Conservation (phyloP, 2,797 vertebrate genomes). For the Erethizon dorsatum region DNA sequence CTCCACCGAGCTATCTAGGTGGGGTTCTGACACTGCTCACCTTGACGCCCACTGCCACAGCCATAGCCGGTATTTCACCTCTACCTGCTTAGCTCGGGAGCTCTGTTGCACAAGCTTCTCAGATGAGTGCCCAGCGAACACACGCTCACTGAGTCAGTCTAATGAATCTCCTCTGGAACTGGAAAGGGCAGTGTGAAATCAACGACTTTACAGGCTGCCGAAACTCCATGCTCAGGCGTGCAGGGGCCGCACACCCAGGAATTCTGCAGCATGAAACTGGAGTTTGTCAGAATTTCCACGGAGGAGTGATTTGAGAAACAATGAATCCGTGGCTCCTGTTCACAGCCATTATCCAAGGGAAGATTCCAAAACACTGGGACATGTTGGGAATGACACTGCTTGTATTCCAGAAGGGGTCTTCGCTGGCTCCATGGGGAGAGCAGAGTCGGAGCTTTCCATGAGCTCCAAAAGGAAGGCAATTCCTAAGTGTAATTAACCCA, state of each 20-base stretch:
- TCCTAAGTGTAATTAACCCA: not conserved
- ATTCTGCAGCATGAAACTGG: not conserved
- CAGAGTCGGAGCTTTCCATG: not conserved
- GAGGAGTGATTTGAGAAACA: not conserved
- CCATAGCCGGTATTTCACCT: accelerated
- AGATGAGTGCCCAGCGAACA: not conserved
- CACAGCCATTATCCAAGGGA: not conserved
- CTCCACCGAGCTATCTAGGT: not conserved
- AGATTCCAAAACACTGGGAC: not conserved
- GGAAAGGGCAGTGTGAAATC: not conserved
- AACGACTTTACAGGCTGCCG: not conserved
- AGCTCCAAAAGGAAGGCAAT: not conserved
- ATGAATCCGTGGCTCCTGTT: accelerated
- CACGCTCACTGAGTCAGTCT: not conserved
- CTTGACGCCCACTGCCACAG: accelerated
- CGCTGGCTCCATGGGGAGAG: accelerated
- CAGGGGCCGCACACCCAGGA: not conserved
- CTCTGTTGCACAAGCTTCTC: not conserved
- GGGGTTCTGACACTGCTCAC: accelerated
- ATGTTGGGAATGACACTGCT: accelerated
- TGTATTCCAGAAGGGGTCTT: not conserved
- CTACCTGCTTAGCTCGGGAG: not conserved
- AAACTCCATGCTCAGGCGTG: not conserved
- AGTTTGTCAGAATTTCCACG: not conserved
- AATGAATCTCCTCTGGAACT: not conserved